Evolutionary conservation across 2,797 vertebrate species (phyloP), one percentile per base, ranked within the genome.

Genomic region (Pangasius krempfi): DNA sequence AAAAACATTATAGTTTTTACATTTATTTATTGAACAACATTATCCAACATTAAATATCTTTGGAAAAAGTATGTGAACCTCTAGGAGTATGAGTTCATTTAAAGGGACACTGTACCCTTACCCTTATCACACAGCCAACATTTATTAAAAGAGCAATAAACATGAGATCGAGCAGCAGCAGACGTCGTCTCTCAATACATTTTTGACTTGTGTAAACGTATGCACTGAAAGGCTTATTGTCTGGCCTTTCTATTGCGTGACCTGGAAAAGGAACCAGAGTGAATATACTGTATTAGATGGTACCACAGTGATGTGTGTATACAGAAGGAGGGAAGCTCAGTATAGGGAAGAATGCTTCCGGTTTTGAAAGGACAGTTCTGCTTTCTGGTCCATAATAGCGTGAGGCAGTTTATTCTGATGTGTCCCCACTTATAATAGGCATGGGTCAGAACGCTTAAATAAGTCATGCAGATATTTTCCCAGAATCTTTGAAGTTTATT

Each of bases 261-360:
- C 27, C 75, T 78, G 75, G 47, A 78, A 78, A 78, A 54, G 75
- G 50, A 78, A 78, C 44, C 75, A n/a, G 27, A n/a, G 47, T n/a
- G 16, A 78, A 52, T 27, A 16, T 27, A 2, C 6, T 27, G 4
- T 50, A 76, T 27, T 50, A 50, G 25, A n/a, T 14, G 25, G 5
- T 30, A 52, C 75, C 30, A 56, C 75, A n/a, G 44, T 22, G 52
- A 56, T 56, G 78, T 56, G 16, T 33, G 78, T 56, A 80, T 54
- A 14, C n/a, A 78, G 27, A 78, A 52, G 50, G 47, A 78, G 27
- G 30, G 30, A 33, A 80, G 76, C n/a, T 79, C 76, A 54, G 16
- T 54, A 79, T 30, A 79, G 50, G 76, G 73, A 76, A 52, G 72
- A 75, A 75, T 27, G 44, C 10, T 22, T 13, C 1, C 25, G 3